These are phyloP conservation scores for Eulemur macaco DNA, from an alignment of 2,113 vertebrate species.

Conservation along the genomic window DNA sequence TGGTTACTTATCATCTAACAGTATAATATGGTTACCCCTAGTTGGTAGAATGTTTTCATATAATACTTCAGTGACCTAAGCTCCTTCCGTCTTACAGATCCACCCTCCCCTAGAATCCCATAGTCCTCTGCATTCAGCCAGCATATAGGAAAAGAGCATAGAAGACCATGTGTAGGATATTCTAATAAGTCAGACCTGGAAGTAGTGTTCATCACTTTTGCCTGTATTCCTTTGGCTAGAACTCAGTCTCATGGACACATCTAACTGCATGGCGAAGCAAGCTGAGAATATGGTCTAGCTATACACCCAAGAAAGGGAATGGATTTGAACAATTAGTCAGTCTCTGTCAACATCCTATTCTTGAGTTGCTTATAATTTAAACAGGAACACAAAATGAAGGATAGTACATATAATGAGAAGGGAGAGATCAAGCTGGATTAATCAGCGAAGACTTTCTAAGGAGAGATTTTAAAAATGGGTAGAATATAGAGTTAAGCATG, in stretches of 20 bases:
- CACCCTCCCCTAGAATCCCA: background rate
- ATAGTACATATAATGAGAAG: background rate
- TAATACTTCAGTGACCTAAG: background rate
- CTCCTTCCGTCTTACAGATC: background rate
- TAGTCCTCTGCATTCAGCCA: background rate
- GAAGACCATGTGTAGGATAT: background rate
- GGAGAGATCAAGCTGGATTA: background rate
- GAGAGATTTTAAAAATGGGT: background rate
- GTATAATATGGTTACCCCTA: background rate
- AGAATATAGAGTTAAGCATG: background rate
- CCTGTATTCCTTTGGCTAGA: background rate
- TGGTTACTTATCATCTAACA: background rate
- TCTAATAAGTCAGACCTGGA: background rate
- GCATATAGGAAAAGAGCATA: background rate
- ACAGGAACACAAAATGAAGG: background rate
- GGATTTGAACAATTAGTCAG: background rate
- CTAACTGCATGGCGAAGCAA: background rate
- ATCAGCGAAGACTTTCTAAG: background rate
- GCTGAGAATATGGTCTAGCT: background rate
- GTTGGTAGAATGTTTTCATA: background rate
- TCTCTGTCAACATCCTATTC: background rate
- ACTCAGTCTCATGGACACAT: background rate
- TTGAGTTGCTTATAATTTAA: background rate
- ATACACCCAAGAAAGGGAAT: background rate
- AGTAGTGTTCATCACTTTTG: background rate